Percentiles rank a stretch among this genome's conserved stretches.
Evolutionary conservation across 2,888 invertebrate species (phyloP).

Genomic region (Steromphala cineraria): DNA sequence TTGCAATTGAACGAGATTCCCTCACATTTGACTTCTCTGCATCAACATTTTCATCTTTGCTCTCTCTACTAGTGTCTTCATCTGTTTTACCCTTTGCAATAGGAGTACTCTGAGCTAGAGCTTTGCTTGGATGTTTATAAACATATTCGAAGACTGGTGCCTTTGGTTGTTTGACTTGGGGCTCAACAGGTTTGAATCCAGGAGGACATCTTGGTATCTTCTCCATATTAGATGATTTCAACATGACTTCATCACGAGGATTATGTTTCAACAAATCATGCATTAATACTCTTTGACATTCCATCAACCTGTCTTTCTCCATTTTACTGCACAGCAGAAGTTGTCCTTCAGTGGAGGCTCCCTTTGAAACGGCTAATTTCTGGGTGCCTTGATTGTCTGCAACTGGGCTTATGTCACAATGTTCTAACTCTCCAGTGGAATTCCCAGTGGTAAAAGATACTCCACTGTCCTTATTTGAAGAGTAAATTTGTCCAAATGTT

Average conservation of each 20-base stretch:
- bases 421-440: not conserved
- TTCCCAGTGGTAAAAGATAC: not conserved
- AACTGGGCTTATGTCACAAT: no score
- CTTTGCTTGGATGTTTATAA: not conserved
- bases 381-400: no score
- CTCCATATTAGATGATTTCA: no score
- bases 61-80: not conserved
- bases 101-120: not conserved
- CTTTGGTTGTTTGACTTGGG: not conserved
- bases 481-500: not conserved
- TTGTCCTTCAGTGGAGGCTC: no score
- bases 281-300: no score
- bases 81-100: not conserved
- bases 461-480: constrained; percentile 8
- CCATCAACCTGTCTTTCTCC: no score
- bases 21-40: not conserved
- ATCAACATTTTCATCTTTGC: not conserved
- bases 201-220: no score
- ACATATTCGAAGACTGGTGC: not conserved
- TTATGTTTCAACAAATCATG: no score
- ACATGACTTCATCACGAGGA: no score
- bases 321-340: no score
- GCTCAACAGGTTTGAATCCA: not conserved
- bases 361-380: no score
- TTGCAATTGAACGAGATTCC: no score